These are phyloP conservation scores for Lordiphosa clarofinis DNA, from an alignment of 1,140 invertebrate species.

Conservation along the genomic window DNA sequence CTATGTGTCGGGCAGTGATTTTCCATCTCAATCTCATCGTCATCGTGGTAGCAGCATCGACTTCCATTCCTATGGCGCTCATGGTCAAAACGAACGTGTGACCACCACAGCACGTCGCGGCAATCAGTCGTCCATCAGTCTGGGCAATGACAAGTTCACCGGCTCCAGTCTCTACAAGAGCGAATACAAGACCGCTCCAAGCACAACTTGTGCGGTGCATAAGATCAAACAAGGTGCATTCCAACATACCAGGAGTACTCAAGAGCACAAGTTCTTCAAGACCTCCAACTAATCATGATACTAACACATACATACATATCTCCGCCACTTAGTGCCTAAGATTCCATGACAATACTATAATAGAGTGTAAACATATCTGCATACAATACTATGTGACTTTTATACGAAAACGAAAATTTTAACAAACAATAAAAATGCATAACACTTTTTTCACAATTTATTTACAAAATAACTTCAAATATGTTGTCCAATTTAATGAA, in stretches of 20 bases:
- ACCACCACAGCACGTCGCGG: conserved; percentile 82
- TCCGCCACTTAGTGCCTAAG: conserved; percentile 38
- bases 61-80: conserved; percentile 53
- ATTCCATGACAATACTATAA: conserved; percentile 68
- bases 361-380: background rate
- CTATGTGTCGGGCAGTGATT: conserved; percentile 81
- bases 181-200: conserved; percentile 85
- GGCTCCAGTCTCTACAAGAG: conserved; percentile 86
- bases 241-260: conserved; percentile 89
- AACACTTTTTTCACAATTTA: no score
- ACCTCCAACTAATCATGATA: conserved; percentile 80
- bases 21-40: conserved; percentile 84
- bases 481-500: conserved; percentile 4
- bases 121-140: conserved; percentile 86
- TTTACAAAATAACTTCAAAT: no score
- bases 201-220: conserved; percentile 88
- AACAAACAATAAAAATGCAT: conserved; percentile 12
- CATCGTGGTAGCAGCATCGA: conserved; percentile 58
- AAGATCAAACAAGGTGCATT: conserved; percentile 88
- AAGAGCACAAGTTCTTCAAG: conserved; percentile 90
- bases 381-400: conserved; percentile 24
- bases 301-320: conserved; percentile 41
- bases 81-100: conserved; percentile 76
- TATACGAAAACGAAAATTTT: conserved; percentile 48
- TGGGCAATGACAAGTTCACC: conserved; percentile 83